Percentiles rank a stretch among this genome's conserved stretches.
Conservation (phyloP, 2,888 invertebrate genomes). For the Machimus rusticus region DNA sequence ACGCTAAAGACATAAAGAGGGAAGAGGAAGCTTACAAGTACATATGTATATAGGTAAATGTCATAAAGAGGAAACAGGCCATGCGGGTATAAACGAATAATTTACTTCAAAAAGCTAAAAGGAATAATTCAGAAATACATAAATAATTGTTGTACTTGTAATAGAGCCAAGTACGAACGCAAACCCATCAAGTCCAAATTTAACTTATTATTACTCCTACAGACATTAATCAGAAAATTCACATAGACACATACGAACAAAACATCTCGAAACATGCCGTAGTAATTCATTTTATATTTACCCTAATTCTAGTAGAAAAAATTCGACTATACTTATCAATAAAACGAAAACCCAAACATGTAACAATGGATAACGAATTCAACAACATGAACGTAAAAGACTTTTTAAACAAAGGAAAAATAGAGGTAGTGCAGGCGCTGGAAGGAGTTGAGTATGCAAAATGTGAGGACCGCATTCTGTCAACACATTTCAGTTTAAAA, state of each 20-base stretch:
- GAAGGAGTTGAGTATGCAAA: too few relatives aligned
- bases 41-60: background rate
- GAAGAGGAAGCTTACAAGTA: background rate
- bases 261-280: conserved; percentile 24
- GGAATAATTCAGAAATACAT: background rate
- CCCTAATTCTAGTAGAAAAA: conserved; percentile 15
- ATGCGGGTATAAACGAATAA: background rate
- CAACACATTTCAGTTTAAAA: too few relatives aligned
- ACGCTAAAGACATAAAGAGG: background rate
- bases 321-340: conserved; percentile 11
- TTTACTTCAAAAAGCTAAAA: conserved; percentile 11
- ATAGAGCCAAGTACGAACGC: conserved; percentile 9
- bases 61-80: background rate
- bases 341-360: conserved; percentile 2
- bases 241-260: conserved; percentile 2
- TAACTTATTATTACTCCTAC: conserved; percentile 7
- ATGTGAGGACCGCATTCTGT: too few relatives aligned
- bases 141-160: conserved; percentile 20
- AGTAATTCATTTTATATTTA: background rate
- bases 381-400: background rate
- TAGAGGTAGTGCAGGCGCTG: too few relatives aligned
- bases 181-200: conserved; percentile 31
- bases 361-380: conserved; percentile 2
- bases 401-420: conserved; percentile 4
- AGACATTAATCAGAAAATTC: conserved; percentile 12